These are phyloP conservation scores for Notamacropus eugenii DNA, from an alignment of 2,797 vertebrate genomes.

Conservation along the genomic window DNA sequence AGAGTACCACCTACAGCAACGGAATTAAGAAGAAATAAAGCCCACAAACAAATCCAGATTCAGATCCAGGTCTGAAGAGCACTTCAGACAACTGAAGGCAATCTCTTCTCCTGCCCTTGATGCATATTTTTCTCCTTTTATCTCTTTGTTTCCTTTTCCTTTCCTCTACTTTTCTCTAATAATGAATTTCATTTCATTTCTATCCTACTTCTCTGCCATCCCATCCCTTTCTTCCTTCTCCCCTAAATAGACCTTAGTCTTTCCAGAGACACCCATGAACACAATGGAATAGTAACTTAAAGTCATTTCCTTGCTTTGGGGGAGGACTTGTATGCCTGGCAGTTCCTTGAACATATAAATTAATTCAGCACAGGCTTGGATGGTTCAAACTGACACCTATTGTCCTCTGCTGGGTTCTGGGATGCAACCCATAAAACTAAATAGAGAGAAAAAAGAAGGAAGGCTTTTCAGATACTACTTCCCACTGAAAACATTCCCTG, in stretches of 20 bases:
- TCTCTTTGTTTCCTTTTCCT: not conserved
- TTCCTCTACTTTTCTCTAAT: not conserved
- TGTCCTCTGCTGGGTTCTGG: not conserved
- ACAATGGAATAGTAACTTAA: not conserved
- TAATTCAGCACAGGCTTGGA: not conserved
- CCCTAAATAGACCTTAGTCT: not conserved
- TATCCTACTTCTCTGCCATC: not conserved
- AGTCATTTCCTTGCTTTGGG: not conserved
- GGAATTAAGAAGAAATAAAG: too few relatives aligned
- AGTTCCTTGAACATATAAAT: not conserved
- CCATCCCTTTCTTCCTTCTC: not conserved
- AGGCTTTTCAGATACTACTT: not conserved
- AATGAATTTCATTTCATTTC: not conserved
- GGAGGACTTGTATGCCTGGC: not conserved
- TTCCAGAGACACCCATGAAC: not conserved
- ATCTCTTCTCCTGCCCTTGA: not conserved
- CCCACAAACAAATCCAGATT: too few relatives aligned
- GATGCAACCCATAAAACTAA: not conserved
- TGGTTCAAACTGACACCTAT: not conserved
- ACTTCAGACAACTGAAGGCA: not conserved
- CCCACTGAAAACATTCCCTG: not conserved
- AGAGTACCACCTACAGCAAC: not conserved
- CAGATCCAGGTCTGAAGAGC: too few relatives aligned
- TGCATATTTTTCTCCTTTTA: not conserved
- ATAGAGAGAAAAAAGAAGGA: not conserved